Conservation (phyloP, 1,140 invertebrate species). For the Trypoxylus dichotomus region DNA sequence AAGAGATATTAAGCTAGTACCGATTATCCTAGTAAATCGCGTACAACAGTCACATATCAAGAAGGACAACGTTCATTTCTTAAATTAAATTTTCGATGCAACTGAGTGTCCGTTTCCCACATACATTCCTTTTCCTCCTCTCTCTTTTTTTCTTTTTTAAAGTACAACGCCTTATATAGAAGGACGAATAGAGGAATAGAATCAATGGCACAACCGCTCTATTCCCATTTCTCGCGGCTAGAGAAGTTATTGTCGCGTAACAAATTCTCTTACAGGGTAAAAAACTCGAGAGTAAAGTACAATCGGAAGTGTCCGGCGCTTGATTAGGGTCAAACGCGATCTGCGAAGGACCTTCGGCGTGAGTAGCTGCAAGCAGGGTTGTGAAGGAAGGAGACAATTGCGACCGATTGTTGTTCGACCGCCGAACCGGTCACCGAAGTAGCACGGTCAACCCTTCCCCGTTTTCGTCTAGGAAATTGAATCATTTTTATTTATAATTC, state of each 20-base stretch:
- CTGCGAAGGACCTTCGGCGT: background rate
- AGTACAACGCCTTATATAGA: background rate
- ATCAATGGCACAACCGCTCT: background rate
- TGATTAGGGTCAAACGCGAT: constrained; percentile 5
- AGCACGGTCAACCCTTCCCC: background rate
- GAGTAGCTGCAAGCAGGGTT: background rate
- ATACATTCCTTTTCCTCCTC: background rate
- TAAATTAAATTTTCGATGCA: too few species aligned
- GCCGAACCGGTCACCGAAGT: background rate
- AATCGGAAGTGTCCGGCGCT: constrained; percentile 4
- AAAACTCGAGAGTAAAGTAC: background rate
- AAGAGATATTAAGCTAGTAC: too few species aligned
- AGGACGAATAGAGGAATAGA: background rate
- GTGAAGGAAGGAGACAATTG: background rate
- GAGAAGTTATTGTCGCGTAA: constrained; percentile 6
- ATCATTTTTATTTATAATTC: constrained; percentile 8
- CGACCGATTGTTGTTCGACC: background rate
- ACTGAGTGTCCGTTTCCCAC: background rate
- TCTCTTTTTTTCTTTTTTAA: background rate
- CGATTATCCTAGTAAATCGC: too few species aligned
- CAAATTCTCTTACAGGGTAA: background rate
- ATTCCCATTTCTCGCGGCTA: background rate
- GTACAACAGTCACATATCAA: too few species aligned
- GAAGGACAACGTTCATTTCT: too few species aligned
- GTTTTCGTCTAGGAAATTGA: background rate